Conservation (phyloP, 2,888 invertebrate species). For the Adelognathus sp. region DNA sequence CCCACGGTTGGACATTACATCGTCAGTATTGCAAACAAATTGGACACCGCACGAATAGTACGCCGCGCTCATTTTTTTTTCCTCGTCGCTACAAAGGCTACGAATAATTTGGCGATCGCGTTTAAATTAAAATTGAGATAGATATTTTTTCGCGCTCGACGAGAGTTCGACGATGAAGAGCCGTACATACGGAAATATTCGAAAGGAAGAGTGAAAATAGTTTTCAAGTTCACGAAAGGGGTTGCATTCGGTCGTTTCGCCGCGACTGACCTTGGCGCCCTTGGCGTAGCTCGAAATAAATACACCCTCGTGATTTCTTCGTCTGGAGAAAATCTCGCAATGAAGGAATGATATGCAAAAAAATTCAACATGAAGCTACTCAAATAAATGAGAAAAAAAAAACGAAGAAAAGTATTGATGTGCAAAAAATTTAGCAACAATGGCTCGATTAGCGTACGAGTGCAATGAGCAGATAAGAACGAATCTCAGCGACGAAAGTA, state of each 20-base stretch:
- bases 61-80: conserved; percentile 3
- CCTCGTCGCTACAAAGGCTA: not conserved
- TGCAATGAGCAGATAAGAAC: conserved; percentile 69
- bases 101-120: not conserved
- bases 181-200: not conserved
- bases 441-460: conserved; percentile 73
- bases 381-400: not conserved
- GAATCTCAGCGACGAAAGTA: conserved; percentile 55
- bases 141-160: not conserved
- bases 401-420: not conserved
- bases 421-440: conserved; percentile 46
- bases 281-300: not conserved
- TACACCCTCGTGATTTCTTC: no score
- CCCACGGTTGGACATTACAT: conserved; percentile 4
- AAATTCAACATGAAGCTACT: no score
- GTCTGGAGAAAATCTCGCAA: no score
- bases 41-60: not conserved
- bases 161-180: not conserved
- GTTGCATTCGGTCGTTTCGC: not conserved
- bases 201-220: not conserved
- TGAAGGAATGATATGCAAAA: no score
- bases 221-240: not conserved
- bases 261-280: not conserved
- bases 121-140: not conserved
- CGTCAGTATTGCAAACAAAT: conserved; percentile 26